Conservation (phyloP, 2,888 invertebrate genomes). For the Lissonota sp. region DNA sequence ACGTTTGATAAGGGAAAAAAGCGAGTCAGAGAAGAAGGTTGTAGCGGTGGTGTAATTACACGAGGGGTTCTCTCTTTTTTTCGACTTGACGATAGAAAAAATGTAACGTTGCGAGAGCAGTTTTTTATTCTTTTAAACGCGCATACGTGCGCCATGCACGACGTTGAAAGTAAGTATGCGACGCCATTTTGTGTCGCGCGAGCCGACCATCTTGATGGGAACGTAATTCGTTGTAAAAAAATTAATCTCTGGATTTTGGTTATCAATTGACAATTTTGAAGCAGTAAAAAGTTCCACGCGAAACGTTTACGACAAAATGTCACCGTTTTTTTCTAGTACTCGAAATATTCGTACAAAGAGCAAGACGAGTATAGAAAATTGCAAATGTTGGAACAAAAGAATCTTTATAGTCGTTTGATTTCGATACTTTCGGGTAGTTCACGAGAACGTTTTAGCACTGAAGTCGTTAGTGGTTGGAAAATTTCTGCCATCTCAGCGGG, state of each 20-base stretch:
- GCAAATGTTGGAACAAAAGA: no score
- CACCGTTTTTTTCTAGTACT: no score
- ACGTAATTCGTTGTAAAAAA: no score
- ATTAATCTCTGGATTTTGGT: no score
- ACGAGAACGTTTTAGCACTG: no score
- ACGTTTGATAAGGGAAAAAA: conserved; percentile 14
- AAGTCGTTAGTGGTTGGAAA: not conserved
- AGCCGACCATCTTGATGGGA: not conserved
- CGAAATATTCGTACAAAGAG: no score
- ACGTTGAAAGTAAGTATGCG: not conserved
- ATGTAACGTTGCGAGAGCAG: not conserved
- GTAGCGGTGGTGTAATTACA: not conserved
- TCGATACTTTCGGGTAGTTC: no score
- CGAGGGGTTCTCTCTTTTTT: conserved; percentile 9
- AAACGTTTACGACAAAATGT: no score
- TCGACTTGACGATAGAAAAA: not conserved
- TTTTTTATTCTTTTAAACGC: not conserved
- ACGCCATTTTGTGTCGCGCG: not conserved
- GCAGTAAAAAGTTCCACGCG: no score
- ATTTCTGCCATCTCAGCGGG: not conserved
- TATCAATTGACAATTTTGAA: no score
- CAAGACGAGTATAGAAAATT: no score
- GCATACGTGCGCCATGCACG: not conserved
- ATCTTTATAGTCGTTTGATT: no score
- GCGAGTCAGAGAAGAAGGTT: conserved; percentile 7